Evolutionary conservation across 1,140 invertebrate species (phyloP).

Genomic region (Pachypsylla venusta): DNA sequence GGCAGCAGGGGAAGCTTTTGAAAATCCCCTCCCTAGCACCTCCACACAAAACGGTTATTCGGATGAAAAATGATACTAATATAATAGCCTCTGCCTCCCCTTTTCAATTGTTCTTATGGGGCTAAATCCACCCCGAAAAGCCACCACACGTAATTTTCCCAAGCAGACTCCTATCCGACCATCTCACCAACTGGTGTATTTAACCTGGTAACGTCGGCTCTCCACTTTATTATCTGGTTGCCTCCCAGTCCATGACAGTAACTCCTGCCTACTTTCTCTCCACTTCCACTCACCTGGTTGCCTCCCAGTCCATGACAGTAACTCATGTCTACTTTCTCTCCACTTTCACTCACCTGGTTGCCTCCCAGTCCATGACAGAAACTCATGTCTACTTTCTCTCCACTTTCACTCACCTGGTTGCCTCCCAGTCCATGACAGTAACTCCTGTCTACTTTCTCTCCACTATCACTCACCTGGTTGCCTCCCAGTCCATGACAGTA

Average conservation of each 20-base stretch:
- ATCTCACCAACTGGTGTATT: not conserved
- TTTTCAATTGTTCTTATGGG: no score
- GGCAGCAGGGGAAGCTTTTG: no score
- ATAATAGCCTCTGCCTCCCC: no score
- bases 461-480: constrained; percentile 88
- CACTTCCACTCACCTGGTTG: constrained; percentile 74
- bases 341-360: constrained; percentile 70
- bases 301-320: constrained; percentile 94
- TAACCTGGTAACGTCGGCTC: not conserved
- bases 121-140: no score
- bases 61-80: no score
- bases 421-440: constrained; percentile 93
- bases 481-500: constrained; percentile 94
- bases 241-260: constrained; percentile 94
- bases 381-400: not conserved
- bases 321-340: constrained; percentile 83
- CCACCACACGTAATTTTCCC: no score
- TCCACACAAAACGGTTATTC: no score
- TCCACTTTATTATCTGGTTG: constrained; percentile 63
- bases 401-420: constrained; percentile 60
- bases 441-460: constrained; percentile 86
- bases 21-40: no score
- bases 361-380: constrained; percentile 77
- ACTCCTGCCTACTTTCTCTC: constrained; percentile 83
- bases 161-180: no score